Percentiles rank a stretch among this genome's conserved stretches.
Evolutionary conservation across 2,797 vertebrate species (phyloP).

Genomic region (Euphonia xanthogaster): DNA sequence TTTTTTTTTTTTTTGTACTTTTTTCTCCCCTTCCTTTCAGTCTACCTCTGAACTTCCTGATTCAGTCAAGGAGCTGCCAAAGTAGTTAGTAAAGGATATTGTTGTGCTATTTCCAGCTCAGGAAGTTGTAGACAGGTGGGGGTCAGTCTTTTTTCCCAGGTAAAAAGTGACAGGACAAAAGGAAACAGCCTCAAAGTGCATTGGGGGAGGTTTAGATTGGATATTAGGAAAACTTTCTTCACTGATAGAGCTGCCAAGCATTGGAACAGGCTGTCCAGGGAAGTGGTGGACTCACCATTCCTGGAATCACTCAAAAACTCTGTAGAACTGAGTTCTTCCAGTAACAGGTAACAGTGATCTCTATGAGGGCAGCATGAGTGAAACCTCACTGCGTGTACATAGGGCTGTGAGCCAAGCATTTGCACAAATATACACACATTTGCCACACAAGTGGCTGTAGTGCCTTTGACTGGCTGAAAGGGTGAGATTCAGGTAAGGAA

Average conservation of each 20-base stretch:
- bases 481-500: background rate
- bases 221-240: background rate
- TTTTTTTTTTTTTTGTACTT: too few species aligned
- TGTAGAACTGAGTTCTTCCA: background rate
- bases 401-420: background rate
- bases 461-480: background rate
- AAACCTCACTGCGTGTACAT: rapidly evolving
- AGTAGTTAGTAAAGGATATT: conserved; percentile 34
- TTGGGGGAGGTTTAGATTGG: background rate
- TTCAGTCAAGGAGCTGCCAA: conserved; percentile 25
- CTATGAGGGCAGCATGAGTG: background rate
- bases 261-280: background rate
- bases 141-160: background rate
- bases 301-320: background rate
- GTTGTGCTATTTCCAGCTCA: conserved; percentile 8
- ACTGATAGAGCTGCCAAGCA: background rate
- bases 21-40: background rate
- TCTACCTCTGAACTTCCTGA: conserved; percentile 45
- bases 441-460: background rate
- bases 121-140: conserved; percentile 15
- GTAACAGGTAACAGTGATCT: background rate
- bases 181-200: background rate
- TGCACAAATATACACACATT: background rate
- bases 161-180: background rate
- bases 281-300: background rate